Evolutionary conservation across 2,113 vertebrate species (phyloP).

Genomic region (Panurus biarmicus): DNA sequence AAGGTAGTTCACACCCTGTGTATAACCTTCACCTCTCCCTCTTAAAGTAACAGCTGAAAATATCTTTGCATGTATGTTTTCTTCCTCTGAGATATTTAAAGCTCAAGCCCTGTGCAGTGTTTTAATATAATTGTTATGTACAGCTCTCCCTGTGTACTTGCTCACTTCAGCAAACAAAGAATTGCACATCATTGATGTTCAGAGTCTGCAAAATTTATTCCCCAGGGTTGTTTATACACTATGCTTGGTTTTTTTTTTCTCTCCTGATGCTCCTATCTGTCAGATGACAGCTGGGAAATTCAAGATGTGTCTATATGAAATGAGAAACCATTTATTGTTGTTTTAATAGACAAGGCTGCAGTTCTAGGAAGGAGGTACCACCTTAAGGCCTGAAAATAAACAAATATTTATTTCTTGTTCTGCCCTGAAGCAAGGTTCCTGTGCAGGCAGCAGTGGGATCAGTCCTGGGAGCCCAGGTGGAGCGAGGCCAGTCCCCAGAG

Average conservation of each 20-base stretch:
- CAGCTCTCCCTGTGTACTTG: neutral
- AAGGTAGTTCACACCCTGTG: neutral
- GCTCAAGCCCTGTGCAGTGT: neutral
- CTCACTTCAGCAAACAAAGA: conserved; percentile 49
- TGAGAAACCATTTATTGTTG: neutral
- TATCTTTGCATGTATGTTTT: neutral
- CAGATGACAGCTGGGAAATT: conserved; percentile 34
- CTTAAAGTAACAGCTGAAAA: neutral
- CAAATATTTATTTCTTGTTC: neutral
- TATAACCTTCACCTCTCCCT: neutral
- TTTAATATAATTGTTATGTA: conserved; percentile 22
- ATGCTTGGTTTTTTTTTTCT: neutral
- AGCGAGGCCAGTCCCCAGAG: neutral
- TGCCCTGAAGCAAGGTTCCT: neutral
- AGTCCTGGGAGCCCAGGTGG: neutral
- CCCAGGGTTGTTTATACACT: conserved; percentile 2
- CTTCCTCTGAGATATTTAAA: neutral
- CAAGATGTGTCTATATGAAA: neutral
- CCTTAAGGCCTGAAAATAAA: neutral
- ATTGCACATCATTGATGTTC: neutral
- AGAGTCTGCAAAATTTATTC: conserved; percentile 7
- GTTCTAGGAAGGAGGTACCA: neutral
- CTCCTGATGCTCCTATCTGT: neutral
- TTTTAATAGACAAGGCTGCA: neutral
- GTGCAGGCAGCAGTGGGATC: neutral